Conservation (phyloP, 2,797 vertebrate species). For the Vespertilio murinus region DNA sequence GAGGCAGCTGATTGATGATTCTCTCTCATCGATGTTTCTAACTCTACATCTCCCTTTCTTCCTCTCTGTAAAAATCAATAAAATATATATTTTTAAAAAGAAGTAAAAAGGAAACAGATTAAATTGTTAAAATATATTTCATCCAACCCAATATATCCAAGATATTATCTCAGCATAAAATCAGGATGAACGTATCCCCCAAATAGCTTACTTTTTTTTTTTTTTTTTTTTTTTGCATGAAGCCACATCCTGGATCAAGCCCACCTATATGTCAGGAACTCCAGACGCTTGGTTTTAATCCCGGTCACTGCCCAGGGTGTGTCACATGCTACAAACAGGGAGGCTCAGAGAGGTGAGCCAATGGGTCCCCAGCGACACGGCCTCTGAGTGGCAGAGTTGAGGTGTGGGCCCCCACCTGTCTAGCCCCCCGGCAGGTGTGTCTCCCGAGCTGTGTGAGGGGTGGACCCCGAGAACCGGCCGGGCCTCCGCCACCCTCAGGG, state of each 20-base stretch:
- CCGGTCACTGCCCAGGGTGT: background rate
- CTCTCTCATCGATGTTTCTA: too few species aligned
- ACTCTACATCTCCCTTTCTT: too few species aligned
- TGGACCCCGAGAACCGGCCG: rapidly evolving
- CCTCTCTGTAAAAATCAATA: too few species aligned
- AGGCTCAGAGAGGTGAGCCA: background rate
- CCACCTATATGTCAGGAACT: too few species aligned
- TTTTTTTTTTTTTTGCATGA: background rate
- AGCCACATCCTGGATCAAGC: background rate
- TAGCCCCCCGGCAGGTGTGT: background rate
- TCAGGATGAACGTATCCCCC: background rate
- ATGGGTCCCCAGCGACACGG: background rate
- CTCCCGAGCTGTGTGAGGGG: background rate
- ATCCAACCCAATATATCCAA: background rate
- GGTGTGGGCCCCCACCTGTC: background rate
- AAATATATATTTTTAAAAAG: too few species aligned
- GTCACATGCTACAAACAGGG: background rate
- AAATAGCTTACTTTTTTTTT: background rate
- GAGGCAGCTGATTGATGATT: too few species aligned
- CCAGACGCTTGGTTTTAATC: background rate
- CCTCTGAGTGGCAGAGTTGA: background rate
- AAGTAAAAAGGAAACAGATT: background rate
- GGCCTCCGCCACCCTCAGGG: rapidly evolving
- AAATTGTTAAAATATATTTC: background rate
- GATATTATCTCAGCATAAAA: background rate